A percentile compares a stretch with the other conserved stretches of the same genome.
Evolutionary conservation across 2,797 vertebrate genomes (phyloP).

Genomic region (Rhynchonycteris naso): DNA sequence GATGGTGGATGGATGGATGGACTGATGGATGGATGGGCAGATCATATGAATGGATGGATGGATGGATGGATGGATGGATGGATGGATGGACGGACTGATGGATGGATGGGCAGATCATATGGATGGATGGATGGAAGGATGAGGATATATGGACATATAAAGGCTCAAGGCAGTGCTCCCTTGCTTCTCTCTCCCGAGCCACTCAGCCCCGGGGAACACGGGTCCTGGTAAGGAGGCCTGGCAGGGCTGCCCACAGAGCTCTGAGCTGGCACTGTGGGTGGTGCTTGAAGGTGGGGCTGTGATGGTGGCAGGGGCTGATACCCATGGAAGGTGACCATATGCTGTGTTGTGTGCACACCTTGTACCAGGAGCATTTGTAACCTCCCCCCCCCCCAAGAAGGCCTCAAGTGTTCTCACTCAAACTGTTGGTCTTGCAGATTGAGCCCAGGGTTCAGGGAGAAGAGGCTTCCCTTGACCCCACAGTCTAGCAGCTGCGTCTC

Average conservation of each 20-base stretch:
- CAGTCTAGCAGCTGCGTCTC: not conserved
- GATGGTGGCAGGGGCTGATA: not conserved
- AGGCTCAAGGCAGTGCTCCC: not conserved
- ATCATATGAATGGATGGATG: not conserved
- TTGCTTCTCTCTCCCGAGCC: not conserved
- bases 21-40: not conserved
- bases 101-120: not conserved
- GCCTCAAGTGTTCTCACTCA: not conserved
- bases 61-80: not conserved
- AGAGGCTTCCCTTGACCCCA: not conserved
- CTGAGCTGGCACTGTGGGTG: not conserved
- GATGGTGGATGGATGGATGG: not conserved
- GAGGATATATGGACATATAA: not conserved
- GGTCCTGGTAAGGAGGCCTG: not conserved
- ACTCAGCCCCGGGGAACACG: not conserved
- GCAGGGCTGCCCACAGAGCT: not conserved
- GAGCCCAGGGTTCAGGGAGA: not conserved
- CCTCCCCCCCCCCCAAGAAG: not conserved
- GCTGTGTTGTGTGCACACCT: fast-evolving
- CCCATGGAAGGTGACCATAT: not conserved
- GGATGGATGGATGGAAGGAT: too few species aligned
- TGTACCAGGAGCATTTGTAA: too few species aligned
- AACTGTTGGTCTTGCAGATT: not conserved
- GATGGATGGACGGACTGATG: too few species aligned
- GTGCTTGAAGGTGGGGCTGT: not conserved